Percentiles rank a stretch among this genome's conserved stretches.
Evolutionary conservation across 2,797 vertebrate genomes (phyloP).

Genomic region (Catharus ustulatus): DNA sequence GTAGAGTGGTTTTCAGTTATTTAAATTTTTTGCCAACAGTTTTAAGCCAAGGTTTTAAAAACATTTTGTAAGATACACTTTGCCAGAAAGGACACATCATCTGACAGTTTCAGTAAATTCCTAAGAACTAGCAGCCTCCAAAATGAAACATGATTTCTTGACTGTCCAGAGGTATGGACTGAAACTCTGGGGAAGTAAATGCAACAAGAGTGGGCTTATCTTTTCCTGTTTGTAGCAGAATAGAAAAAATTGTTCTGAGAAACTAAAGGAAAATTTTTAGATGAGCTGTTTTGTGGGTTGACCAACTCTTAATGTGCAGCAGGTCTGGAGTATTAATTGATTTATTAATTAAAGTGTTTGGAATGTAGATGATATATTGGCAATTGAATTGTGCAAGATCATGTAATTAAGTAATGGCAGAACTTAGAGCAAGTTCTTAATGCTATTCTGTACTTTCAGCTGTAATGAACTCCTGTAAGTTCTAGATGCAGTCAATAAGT

Average conservation of each 20-base stretch:
- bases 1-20: background rate
- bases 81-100: background rate
- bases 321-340: background rate
- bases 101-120: background rate
- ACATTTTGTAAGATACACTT: background rate
- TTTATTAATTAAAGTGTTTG: background rate
- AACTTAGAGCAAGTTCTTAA: background rate
- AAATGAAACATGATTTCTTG: background rate
- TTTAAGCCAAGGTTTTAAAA: background rate
- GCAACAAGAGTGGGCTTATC: background rate
- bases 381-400: background rate
- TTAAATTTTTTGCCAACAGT: background rate
- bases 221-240: background rate
- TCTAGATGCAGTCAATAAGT: background rate
- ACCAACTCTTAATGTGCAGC: background rate
- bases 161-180: background rate
- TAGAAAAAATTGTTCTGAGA: background rate
- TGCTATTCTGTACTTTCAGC: background rate
- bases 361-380: background rate
- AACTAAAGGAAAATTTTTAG: background rate
- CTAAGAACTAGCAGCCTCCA: background rate
- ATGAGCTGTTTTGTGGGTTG: background rate
- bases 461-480: background rate
- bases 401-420: background rate
- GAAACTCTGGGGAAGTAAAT: background rate